Conservation (phyloP, 2,113 vertebrate species). For the Mungos mungo region DNA sequence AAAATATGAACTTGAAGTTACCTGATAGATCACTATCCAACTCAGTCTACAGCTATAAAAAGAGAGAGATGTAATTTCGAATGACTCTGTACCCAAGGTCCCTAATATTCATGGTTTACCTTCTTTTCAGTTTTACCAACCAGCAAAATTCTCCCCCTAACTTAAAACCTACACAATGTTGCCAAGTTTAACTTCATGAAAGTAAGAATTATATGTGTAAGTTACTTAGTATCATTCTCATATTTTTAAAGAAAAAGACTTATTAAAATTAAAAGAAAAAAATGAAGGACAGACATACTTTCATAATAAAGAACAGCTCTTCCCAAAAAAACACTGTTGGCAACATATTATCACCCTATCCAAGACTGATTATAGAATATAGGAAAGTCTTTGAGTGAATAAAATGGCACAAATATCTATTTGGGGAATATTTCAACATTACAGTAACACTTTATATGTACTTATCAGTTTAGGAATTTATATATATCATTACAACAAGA, state of each 20-base stretch:
- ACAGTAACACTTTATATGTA: neutral
- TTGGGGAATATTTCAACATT: constrained; percentile 15
- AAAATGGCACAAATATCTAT: neutral
- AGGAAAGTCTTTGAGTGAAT: neutral
- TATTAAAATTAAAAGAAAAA: neutral
- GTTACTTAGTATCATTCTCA: neutral
- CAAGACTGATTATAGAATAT: neutral
- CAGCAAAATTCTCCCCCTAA: neutral
- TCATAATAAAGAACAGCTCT: neutral
- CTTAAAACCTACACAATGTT: neutral
- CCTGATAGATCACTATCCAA: neutral
- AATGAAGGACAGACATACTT: neutral
- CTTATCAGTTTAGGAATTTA: neutral
- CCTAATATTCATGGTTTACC: neutral
- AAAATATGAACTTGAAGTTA: neutral
- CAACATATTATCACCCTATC: neutral
- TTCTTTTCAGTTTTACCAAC: neutral
- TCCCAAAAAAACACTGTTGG: neutral
- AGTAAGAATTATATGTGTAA: neutral
- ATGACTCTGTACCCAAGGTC: neutral
- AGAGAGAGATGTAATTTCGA: neutral
- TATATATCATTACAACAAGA: neutral
- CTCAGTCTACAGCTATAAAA: neutral
- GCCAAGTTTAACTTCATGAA: neutral
- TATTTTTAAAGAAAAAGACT: neutral